Evolutionary conservation across 2,797 vertebrate genomes (phyloP), one percentile per base, ranked within the genome.

Genomic region (Sebastolobus altivelis): DNA sequence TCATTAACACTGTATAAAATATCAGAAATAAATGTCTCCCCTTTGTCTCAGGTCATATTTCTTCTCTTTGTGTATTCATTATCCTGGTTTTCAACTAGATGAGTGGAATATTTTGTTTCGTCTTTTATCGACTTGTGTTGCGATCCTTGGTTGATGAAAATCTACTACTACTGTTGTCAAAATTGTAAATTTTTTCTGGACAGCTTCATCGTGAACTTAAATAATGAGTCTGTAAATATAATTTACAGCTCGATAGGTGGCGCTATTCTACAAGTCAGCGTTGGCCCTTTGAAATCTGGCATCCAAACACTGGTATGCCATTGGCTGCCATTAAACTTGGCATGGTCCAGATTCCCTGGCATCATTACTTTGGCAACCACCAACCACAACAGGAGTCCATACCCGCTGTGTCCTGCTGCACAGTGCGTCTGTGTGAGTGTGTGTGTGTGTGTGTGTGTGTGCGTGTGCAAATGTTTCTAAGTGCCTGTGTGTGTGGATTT

Each of bases 381-480:
- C 77, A 67, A 77, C 75, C 85, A 85, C 85, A 77, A 89, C 89
- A 91, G 87, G 90, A 93, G 88, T 87, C 88, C 87, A 72, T 72
- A 71, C 93, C 90, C 67, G 56, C 92, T 92, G 90, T 70, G 90
- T 87, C 90, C 91, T 91, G 92, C 93, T 91, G 91, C 84, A 89
- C 89, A 80, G 33, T 75, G 86, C 58, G 67, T 84, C 60, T 85
- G 80, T 87, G 81, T 79, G 72, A 81, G 60, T 62, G 9, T n/a
- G 58, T 73, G 70, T 75, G 70, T 62, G 29, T 77, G 77, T 72
- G 60, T 67, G 54, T 74, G 69, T 56, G 52, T 58, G 49, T 63
- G 52, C 63, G 61, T 79, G 25, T 58, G 70, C 18, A 35, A 56
- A 14, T 76, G 18, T 69, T 49, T 63, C 10, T 43, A 49, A 49